Evolutionary conservation across 2,113 vertebrate species (phyloP), one percentile per base, ranked within the genome.

Genomic region (Plecotus auritus): DNA sequence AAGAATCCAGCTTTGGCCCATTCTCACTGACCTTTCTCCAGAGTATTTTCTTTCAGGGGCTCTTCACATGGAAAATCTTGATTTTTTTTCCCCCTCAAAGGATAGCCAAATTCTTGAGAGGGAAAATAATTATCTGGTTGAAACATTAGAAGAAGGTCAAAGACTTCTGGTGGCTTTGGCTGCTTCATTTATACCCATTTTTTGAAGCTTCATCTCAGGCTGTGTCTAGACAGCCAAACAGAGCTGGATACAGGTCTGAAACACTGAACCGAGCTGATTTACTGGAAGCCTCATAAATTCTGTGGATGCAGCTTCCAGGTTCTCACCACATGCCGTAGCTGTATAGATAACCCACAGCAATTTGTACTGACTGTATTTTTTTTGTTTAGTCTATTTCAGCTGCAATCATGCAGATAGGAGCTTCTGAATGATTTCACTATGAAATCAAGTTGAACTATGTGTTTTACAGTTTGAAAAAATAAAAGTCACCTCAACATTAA

Each of bases 61-160:
- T 96, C 96, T 94, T 97, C 97, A 91, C 93, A 97, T 97, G 97
- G 97, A 97, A 97, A 97, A 95, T 96, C 88, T 97, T 97, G 77
- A 76, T 84, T 42, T 92, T 74, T 72, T 77, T 69, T 17, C 64
- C 74, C 85, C 61, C 88, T 78, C 82, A 61, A 97, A 95, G 88
- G 96, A 97, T 35, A 94, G 96, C 97, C 96, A 97, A 97, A 97
- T 97, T 97, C 97, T 97, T 97, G 95, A 97, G 96, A 97, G 96
- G 96, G 95, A 97, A 97, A 97, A 97, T 97, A 97, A 97, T 97
- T 85, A 97, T 97, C 96, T 95, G 97, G 96, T 97, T 97, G 97
- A 97, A 97, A 97, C 95, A 96, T 96, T 95, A 97, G 97, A 97
- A 97, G 96, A 95, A 83, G 97, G 96, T 95, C 97, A 97, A 95